phyloP scores from a whole-genome alignment of 2,797 vertebrate species.

The Argya squamiceps region DNA sequence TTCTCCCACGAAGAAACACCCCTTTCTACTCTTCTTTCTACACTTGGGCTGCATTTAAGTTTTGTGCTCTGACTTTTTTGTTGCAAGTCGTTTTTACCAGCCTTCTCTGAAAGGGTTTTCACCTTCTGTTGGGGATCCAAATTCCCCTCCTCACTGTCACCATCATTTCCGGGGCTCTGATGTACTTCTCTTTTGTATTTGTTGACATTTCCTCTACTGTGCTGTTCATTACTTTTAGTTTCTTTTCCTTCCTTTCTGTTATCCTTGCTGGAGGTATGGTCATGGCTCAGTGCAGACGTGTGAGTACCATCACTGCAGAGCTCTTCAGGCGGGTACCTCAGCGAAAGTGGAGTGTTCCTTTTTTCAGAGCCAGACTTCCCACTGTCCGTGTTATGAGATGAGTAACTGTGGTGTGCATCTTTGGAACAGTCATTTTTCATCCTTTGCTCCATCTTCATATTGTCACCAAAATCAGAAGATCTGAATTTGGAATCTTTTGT shows the following conservation, averaged over 20 bases:
- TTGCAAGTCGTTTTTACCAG: constrained; percentile 63
- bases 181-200: constrained; percentile 58
- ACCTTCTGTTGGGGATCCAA: constrained; percentile 60
- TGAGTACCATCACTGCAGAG: constrained; percentile 17
- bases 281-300: background rate
- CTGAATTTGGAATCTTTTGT: constrained; percentile 68
- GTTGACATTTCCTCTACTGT: constrained; percentile 38
- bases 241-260: constrained; percentile 72
- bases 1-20: constrained; percentile 65
- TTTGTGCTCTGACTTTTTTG: constrained; percentile 64
- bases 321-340: constrained; percentile 42
- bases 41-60: constrained; percentile 52
- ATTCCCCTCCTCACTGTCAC: constrained; percentile 37
- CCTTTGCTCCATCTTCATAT: constrained; percentile 60
- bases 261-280: constrained; percentile 56
- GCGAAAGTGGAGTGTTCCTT: constrained; percentile 22
- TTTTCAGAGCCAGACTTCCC: constrained; percentile 71
- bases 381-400: constrained; percentile 40
- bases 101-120: constrained; percentile 60
- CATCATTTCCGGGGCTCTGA: background rate
- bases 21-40: constrained; percentile 62
- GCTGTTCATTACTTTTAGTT: constrained; percentile 37
- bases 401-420: constrained; percentile 52
- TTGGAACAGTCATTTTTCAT: constrained; percentile 62
- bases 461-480: constrained; percentile 51